Conservation (phyloP, 2,888 invertebrate genomes). For the Diplolepis rosae region DNA sequence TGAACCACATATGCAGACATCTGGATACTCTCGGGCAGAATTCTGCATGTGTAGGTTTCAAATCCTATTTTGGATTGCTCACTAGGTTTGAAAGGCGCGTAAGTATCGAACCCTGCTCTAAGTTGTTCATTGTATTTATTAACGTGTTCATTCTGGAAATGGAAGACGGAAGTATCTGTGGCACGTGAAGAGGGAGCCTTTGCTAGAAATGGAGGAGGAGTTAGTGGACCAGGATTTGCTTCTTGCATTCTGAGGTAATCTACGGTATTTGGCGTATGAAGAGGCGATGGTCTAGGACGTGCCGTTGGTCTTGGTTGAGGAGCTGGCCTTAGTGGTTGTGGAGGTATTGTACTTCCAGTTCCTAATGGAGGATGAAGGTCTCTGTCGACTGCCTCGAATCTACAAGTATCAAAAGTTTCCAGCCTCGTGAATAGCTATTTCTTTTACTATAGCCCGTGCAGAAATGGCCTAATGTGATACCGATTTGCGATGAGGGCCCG, state of each 20-base stretch:
- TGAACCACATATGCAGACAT: constrained; percentile 52
- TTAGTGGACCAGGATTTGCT: constrained; percentile 63
- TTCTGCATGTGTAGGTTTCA: constrained; percentile 46
- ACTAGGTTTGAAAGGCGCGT: constrained; percentile 44
- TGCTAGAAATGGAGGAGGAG: constrained; percentile 63
- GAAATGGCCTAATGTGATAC: too few relatives aligned
- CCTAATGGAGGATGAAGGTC: constrained; percentile 66
- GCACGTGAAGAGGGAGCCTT: constrained; percentile 40
- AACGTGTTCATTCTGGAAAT: constrained; percentile 55
- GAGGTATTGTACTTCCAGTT: constrained; percentile 75
- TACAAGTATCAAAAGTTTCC: constrained; percentile 41
- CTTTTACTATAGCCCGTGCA: too few relatives aligned
- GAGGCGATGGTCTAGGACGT: constrained; percentile 68
- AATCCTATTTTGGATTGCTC: constrained; percentile 48
- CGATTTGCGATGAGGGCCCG: too few relatives aligned
- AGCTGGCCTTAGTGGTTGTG: constrained; percentile 80
- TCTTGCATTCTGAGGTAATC: constrained; percentile 65
- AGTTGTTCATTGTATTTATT: constrained; percentile 27
- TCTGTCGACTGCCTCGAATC: constrained; percentile 70
- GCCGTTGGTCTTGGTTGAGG: constrained; percentile 71
- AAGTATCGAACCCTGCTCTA: constrained; percentile 29
- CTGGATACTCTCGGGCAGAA: constrained; percentile 55
- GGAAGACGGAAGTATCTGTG: constrained; percentile 52
- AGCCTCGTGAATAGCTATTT: too few relatives aligned
- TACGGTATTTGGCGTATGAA: constrained; percentile 60